Conservation (phyloP, 2,888 invertebrate species). For the Empis stercorea region DNA sequence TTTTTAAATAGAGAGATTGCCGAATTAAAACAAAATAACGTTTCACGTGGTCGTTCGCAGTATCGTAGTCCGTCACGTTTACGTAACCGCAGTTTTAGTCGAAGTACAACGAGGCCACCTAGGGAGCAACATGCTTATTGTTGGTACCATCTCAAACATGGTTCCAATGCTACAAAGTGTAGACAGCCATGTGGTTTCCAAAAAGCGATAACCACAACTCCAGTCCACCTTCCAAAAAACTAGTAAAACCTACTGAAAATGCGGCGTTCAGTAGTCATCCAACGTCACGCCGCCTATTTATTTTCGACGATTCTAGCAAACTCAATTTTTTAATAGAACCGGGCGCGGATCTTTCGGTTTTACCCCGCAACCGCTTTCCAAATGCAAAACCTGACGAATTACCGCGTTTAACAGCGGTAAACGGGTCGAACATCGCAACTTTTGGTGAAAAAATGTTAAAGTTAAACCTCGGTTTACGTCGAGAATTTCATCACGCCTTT, state of each 20-base stretch:
- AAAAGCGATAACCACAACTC: too few species aligned
- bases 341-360: background rate
- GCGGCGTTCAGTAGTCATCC: background rate
- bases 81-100: too few species aligned
- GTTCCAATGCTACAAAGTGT: background rate
- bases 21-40: too few species aligned
- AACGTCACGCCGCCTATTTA: background rate
- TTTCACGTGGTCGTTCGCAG: too few species aligned
- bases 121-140: background rate
- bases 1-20: too few species aligned
- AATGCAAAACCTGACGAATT: background rate
- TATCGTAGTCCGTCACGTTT: too few species aligned
- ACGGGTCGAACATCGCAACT: background rate
- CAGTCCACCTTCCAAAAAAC: background rate
- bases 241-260: background rate
- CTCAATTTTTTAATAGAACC: background rate
- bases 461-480: background rate
- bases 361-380: background rate
- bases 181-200: background rate
- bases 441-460: background rate
- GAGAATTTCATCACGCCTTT: background rate
- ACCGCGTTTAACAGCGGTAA: background rate
- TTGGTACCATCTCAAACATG: background rate
- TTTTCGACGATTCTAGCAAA: background rate
- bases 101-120: too few species aligned